phyloP scores from a whole-genome alignment of 2,113 vertebrate species.

The Myiagra hebetior region DNA sequence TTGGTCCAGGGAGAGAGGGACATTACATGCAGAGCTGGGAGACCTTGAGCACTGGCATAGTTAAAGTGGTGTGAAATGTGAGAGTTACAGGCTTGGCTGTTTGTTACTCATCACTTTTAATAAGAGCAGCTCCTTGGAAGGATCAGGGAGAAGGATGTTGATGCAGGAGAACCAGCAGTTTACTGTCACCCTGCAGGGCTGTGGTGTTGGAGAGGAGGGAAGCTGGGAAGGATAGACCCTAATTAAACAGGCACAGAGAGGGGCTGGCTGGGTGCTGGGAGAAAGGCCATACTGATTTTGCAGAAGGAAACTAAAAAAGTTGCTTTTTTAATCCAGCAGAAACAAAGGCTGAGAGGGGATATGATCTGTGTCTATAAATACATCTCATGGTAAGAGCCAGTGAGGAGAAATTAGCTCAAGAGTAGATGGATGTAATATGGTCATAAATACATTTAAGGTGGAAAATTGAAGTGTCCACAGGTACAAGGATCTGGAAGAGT shows the following conservation, averaged over 20 bases:
- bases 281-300: not conserved
- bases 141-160: not conserved
- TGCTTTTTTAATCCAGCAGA: not conserved
- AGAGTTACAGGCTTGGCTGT: not conserved
- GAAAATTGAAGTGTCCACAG: not conserved
- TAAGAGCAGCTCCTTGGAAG: not conserved
- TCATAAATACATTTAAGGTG: not conserved
- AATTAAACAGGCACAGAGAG: not conserved
- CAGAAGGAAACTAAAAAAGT: not conserved
- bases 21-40: not conserved
- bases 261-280: not conserved
- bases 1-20: not conserved
- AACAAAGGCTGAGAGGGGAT: not conserved
- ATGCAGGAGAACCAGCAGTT: not conserved
- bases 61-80: not conserved
- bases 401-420: not conserved
- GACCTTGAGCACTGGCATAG: not conserved
- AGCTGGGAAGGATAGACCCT: not conserved
- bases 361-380: not conserved
- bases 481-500: not conserved
- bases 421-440: not conserved
- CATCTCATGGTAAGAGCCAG: not conserved
- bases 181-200: not conserved
- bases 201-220: not conserved
- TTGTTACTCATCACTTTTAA: not conserved